phyloP scores from a whole-genome alignment of 2,797 vertebrate species.

The Falco columbarius region DNA sequence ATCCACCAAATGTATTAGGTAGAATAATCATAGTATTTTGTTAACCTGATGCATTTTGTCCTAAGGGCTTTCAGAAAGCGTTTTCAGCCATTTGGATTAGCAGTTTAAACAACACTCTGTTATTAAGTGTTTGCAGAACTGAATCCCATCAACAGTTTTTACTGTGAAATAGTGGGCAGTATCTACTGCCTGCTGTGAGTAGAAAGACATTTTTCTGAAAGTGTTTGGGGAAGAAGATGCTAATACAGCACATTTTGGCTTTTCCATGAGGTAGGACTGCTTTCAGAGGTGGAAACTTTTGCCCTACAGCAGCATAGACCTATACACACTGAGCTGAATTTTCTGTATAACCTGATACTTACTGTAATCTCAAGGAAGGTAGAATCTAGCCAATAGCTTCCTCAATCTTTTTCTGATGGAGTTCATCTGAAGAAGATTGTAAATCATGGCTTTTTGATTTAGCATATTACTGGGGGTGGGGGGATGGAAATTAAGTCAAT shows the following conservation, averaged over 20 bases:
- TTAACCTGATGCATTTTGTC: background rate
- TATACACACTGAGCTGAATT: background rate
- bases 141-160: background rate
- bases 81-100: background rate
- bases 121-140: conserved; percentile 20
- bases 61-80: background rate
- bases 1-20: background rate
- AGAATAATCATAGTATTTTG: background rate
- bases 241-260: background rate
- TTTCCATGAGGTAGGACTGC: background rate
- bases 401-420: background rate
- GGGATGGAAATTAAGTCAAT: conserved; percentile 31
- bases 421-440: conserved; percentile 4
- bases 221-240: background rate
- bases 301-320: background rate
- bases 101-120: background rate
- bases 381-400: background rate
- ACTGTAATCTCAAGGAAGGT: background rate
- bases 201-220: conserved; percentile 25
- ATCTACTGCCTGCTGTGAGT: conserved; percentile 14
- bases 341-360: background rate
- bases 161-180: conserved; percentile 28
- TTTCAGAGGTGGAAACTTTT: background rate
- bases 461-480: background rate
- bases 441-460: conserved; percentile 28